A percentile compares a stretch with the other conserved stretches of the same genome.
These are phyloP conservation scores for Anseranas semipalmata DNA, from an alignment of 2,113 vertebrate genomes.

Conservation along the genomic window DNA sequence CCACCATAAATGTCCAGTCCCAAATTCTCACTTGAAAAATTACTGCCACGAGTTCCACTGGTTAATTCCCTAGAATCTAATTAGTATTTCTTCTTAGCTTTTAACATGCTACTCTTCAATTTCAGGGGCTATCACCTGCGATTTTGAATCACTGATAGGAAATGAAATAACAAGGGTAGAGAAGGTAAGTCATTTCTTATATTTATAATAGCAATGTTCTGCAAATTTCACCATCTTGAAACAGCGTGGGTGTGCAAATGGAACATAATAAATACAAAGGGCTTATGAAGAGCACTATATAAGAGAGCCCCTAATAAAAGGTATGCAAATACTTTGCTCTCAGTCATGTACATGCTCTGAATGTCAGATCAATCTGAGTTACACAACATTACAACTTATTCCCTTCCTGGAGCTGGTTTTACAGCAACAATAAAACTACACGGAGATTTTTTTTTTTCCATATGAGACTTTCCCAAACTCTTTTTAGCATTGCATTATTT, in stretches of 20 bases:
- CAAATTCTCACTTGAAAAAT: neutral
- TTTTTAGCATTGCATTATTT: neutral
- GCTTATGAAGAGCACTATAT: neutral
- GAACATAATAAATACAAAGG: fast-evolving
- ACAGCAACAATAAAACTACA: neutral
- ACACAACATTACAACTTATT: neutral
- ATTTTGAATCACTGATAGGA: neutral
- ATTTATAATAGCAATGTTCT: neutral
- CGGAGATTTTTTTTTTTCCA: neutral
- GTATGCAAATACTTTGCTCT: neutral
- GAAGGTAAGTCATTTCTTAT: neutral
- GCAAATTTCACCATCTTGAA: neutral
- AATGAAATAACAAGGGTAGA: neutral
- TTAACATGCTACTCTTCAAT: neutral
- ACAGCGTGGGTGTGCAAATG: neutral
- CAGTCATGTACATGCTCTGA: neutral
- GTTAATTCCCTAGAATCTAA: neutral
- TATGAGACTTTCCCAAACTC: neutral
- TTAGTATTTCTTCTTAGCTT: neutral
- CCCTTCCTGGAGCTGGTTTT: neutral
- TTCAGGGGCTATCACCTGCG: neutral
- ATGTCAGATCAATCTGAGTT: neutral
- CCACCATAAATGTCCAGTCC: neutral
- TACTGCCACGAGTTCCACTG: neutral
- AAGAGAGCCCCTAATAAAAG: neutral